Conservation (phyloP, 2,888 invertebrate species). For the Drosophila prostipennis region DNA sequence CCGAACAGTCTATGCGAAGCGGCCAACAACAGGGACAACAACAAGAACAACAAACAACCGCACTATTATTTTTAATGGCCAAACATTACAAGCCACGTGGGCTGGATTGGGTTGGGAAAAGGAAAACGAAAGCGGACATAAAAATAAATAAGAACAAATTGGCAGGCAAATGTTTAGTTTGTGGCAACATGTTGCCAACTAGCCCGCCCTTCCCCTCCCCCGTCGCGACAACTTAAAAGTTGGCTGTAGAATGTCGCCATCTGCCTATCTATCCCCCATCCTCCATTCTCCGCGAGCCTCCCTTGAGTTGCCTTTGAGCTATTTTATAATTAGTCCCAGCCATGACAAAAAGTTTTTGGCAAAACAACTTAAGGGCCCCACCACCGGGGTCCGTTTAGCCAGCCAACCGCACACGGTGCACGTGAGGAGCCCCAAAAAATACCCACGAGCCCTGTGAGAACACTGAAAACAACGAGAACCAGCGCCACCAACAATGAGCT, state of each 20-base stretch:
- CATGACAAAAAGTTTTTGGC: slow-evolving; percentile 78
- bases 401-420: slow-evolving; percentile 68
- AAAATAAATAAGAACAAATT: slow-evolving; percentile 79
- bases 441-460: background rate
- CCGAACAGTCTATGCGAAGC: slow-evolving; percentile 30
- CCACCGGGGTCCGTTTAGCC: slow-evolving; percentile 61
- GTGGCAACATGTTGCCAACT: slow-evolving; percentile 57
- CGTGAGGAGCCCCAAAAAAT: slow-evolving; percentile 44
- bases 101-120: slow-evolving; percentile 14
- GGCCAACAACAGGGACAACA: slow-evolving; percentile 45
- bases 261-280: slow-evolving; percentile 15
- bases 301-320: slow-evolving; percentile 76
- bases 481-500: slow-evolving; percentile 30
- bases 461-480: slow-evolving; percentile 1
- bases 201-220: slow-evolving; percentile 8
- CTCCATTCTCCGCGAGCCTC: slow-evolving; percentile 40
- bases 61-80: slow-evolving; percentile 79
- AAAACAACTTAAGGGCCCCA: slow-evolving; percentile 72
- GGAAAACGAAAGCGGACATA: slow-evolving; percentile 61
- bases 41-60: slow-evolving; percentile 57
- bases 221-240: slow-evolving; percentile 31
- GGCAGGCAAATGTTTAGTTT: slow-evolving; percentile 77
- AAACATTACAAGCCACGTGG: slow-evolving; percentile 71
- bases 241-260: slow-evolving; percentile 28
- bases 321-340: slow-evolving; percentile 79